phyloP scores from a whole-genome alignment of 2,113 vertebrate genomes.

The Indicator maculatus region DNA sequence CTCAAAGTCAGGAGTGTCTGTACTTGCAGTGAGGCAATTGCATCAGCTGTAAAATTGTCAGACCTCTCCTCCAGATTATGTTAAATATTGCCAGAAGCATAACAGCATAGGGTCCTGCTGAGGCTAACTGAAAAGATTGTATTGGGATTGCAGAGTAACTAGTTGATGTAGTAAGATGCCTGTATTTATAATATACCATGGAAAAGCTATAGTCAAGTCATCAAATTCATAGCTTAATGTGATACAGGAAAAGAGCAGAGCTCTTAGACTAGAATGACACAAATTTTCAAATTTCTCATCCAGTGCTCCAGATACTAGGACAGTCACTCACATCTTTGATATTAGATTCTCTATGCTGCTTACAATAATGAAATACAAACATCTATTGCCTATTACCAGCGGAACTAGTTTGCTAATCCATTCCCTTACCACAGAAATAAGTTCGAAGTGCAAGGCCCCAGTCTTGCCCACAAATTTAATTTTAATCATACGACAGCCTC shows the following conservation, averaged over 20 bases:
- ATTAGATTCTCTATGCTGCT: background rate
- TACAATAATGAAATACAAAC: background rate
- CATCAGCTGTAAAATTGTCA: background rate
- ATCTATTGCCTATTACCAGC: background rate
- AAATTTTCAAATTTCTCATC: background rate
- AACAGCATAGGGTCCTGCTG: background rate
- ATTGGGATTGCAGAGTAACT: background rate
- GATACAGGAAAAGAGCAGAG: rapidly evolving
- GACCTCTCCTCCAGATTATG: background rate
- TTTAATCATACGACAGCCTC: background rate
- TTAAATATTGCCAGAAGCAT: background rate
- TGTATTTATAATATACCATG: background rate
- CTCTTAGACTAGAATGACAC: background rate
- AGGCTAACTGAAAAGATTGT: background rate
- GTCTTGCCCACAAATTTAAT: background rate
- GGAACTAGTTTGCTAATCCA: background rate
- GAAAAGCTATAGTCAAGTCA: background rate
- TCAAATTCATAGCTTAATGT: background rate
- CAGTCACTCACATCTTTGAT: background rate
- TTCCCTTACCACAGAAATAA: background rate
- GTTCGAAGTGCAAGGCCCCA: background rate
- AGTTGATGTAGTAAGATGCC: background rate
- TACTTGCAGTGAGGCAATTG: background rate
- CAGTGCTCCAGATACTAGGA: background rate
- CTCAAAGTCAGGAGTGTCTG: background rate